Evolutionary conservation across 2,797 vertebrate genomes (phyloP).

Genomic region (Psittacula echo): DNA sequence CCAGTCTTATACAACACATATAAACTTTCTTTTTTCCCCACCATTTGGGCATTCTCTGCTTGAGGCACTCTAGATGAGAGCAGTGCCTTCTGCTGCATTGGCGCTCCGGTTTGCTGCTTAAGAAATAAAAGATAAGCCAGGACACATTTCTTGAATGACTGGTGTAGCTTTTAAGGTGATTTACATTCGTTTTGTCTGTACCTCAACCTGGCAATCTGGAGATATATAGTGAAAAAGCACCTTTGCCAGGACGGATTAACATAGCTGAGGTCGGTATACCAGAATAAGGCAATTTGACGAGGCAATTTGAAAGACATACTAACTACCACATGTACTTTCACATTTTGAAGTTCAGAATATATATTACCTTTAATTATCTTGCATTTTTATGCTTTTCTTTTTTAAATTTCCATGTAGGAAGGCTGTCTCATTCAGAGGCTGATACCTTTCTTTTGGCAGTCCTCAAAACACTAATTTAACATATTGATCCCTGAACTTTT

Average conservation of each 20-base stretch:
- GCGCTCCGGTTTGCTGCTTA: not conserved
- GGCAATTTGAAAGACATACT: not conserved
- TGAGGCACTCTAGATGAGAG: not conserved
- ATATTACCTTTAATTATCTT: not conserved
- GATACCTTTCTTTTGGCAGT: not conserved
- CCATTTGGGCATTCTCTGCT: not conserved
- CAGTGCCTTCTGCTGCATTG: not conserved
- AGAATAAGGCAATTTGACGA: not conserved
- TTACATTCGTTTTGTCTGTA: not conserved
- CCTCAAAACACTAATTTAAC: not conserved
- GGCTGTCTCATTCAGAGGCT: not conserved
- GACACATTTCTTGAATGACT: not conserved
- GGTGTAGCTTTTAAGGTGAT: not conserved
- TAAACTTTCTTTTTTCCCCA: not conserved
- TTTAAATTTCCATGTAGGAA: not conserved
- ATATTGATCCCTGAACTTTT: not conserved
- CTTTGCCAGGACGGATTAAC: not conserved
- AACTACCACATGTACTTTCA: not conserved
- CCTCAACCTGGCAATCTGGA: not conserved
- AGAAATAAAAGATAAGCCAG: not conserved
- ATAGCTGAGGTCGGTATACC: not conserved
- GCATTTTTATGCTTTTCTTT: not conserved
- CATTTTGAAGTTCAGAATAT: not conserved
- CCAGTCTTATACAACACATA: not conserved
- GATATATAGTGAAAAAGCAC: not conserved